Conservation (phyloP, 2,888 invertebrate genomes). For the Lasioglossum pauxillum region DNA sequence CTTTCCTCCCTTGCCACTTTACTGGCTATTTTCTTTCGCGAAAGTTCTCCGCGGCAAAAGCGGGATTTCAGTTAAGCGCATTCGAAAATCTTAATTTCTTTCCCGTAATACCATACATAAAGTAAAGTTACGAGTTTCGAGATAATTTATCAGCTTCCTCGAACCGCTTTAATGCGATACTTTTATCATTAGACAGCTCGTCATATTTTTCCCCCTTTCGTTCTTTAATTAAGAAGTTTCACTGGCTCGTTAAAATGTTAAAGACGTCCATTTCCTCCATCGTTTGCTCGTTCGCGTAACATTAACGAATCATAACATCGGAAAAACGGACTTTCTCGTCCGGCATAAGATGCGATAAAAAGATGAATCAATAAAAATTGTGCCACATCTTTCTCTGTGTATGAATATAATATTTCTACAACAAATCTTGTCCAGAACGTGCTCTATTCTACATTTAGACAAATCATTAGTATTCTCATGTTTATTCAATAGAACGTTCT, state of each 20-base stretch:
- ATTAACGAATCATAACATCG: neutral
- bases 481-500: neutral
- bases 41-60: neutral
- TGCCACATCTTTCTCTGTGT: too few relatives aligned
- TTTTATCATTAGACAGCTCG: neutral
- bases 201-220: neutral
- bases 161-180: neutral
- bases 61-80: neutral
- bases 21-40: neutral
- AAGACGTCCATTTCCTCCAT: neutral
- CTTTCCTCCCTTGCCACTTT: neutral
- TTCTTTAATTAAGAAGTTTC: neutral
- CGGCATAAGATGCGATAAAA: neutral
- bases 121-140: neutral
- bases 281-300: neutral
- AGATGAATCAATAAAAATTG: too few relatives aligned
- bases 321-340: neutral
- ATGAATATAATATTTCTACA: neutral
- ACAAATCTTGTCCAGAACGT: neutral
- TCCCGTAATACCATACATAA: neutral
- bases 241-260: neutral
- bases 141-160: neutral
- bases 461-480: neutral
- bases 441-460: neutral
- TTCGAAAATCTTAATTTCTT: constrained; percentile 22